Conservation (phyloP, 2,113 vertebrate species). For the Orycteropus afer region DNA sequence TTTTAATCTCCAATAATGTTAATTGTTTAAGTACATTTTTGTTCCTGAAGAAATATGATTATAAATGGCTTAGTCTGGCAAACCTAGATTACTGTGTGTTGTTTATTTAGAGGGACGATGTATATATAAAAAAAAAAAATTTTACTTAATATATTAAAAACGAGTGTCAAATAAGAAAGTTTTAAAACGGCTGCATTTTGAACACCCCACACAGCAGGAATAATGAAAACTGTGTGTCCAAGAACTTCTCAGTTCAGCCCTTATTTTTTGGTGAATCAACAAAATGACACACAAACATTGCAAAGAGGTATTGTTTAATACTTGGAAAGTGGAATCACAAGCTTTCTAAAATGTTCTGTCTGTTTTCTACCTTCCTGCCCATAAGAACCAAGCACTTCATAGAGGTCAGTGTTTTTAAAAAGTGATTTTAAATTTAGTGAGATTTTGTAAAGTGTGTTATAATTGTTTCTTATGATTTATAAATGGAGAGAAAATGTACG, state of each 20-base stretch:
- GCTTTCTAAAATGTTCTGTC: neutral
- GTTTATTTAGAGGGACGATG: slow-evolving; percentile 57
- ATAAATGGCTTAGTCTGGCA: slow-evolving; percentile 55
- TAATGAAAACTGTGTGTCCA: slow-evolving; percentile 33
- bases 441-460: neutral
- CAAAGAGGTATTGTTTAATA: slow-evolving; percentile 32
- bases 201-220: neutral
- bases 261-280: slow-evolving; percentile 32
- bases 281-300: slow-evolving; percentile 6
- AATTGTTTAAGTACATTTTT: slow-evolving; percentile 80
- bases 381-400: neutral
- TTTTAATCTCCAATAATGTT: slow-evolving; percentile 71
- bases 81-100: slow-evolving; percentile 51
- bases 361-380: neutral
- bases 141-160: neutral
- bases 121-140: neutral
- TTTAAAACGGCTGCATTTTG: slow-evolving; percentile 25
- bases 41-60: slow-evolving; percentile 66
- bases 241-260: neutral
- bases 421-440: neutral
- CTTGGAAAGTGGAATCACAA: slow-evolving; percentile 36
- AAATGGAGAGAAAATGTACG: neutral
- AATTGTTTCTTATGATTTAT: neutral
- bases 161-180: slow-evolving; percentile 13
- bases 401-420: neutral